These are phyloP conservation scores for Tenodera sinensis DNA, from an alignment of 2,888 invertebrate genomes.

Conservation along the genomic window DNA sequence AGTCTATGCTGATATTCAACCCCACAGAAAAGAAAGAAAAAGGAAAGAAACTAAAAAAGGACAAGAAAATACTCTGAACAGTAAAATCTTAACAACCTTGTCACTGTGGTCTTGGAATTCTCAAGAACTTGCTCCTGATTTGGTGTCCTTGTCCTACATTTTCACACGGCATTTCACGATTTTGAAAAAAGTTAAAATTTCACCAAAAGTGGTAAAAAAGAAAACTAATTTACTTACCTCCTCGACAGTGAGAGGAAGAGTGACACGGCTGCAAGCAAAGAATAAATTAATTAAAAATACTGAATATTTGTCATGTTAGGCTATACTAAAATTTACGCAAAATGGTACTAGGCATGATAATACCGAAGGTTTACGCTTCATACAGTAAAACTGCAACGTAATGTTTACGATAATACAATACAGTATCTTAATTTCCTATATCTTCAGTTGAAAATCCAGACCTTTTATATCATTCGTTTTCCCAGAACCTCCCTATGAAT, in stretches of 20 bases:
- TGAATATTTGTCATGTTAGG: no score
- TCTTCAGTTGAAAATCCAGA: background rate
- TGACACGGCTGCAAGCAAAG: slow-evolving; percentile 80
- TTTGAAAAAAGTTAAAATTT: background rate
- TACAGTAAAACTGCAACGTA: no score
- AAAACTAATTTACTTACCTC: slow-evolving; percentile 66
- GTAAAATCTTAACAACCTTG: no score
- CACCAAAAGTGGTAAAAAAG: background rate
- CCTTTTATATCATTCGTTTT: background rate
- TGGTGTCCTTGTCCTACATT: background rate
- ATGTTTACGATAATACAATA: background rate
- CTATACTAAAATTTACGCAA: background rate
- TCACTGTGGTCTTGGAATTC: background rate
- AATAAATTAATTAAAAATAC: slow-evolving; percentile 42
- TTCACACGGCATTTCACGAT: background rate
- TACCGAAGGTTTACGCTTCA: no score
- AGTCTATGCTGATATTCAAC: no score
- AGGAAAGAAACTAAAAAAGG: no score
- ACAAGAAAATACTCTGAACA: no score
- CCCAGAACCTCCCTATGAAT: background rate
- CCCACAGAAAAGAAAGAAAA: no score
- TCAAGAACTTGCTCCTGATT: background rate
- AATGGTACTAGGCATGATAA: no score
- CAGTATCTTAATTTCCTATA: background rate
- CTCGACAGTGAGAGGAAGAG: slow-evolving; percentile 93